Percentiles rank a stretch among this genome's conserved stretches.
Evolutionary conservation across 1,140 invertebrate genomes (phyloP).

Genomic region (Tachypleus tridentatus): DNA sequence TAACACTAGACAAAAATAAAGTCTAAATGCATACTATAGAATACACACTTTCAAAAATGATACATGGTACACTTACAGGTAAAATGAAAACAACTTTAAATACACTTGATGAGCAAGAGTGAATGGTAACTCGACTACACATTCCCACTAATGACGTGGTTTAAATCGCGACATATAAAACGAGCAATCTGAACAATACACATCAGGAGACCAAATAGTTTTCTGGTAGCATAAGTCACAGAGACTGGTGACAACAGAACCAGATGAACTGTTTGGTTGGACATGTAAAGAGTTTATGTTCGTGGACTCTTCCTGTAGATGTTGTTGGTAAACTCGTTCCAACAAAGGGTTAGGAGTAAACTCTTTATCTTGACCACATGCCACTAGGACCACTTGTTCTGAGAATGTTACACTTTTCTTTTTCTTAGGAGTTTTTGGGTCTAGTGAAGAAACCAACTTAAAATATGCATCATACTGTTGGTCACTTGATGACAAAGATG

Average conservation of each 20-base stretch:
- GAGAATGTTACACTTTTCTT: constrained; percentile 91
- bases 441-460: no score
- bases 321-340: constrained; percentile 57
- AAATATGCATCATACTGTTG: no score
- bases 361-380: constrained; percentile 66
- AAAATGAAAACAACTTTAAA: no score
- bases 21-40: no score
- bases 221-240: constrained; percentile 79
- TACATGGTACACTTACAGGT: no score
- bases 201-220: constrained; percentile 52
- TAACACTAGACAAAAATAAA: no score
- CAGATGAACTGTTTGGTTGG: constrained; percentile 4
- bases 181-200: constrained; percentile 78
- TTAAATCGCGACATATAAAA: constrained; percentile 63
- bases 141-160: no score
- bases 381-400: constrained; percentile 80
- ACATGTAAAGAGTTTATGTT: background rate
- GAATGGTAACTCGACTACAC: no score
- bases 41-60: no score
- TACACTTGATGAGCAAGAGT: no score
- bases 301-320: constrained; percentile 46
- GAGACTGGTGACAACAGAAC: constrained; percentile 27
- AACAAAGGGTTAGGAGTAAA: constrained; percentile 83
- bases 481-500: no score
- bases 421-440: no score